phyloP scores from a whole-genome alignment of 2,797 vertebrate species.

The Pelodytes ibericus region DNA sequence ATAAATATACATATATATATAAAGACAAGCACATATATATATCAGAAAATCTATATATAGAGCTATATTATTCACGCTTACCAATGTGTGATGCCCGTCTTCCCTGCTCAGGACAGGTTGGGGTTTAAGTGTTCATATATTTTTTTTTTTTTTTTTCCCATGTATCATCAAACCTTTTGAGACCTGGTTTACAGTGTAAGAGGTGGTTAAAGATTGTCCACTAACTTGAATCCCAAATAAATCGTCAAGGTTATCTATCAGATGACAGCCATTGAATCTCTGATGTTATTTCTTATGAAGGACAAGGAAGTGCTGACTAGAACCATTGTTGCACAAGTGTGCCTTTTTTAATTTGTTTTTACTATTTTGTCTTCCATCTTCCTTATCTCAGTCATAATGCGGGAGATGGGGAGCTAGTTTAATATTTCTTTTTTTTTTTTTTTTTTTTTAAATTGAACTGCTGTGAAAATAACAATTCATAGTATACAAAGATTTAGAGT shows the following conservation, averaged over 20 bases:
- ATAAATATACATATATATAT: conserved; percentile 21
- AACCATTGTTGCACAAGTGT: neutral
- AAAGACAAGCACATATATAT: conserved; percentile 31
- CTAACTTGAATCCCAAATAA: neutral
- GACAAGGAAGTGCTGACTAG: neutral
- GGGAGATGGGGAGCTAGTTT: too few relatives aligned
- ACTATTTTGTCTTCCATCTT: too few relatives aligned
- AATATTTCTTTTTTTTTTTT: too few relatives aligned
- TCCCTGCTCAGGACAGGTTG: conserved; percentile 1
- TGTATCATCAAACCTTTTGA: neutral
- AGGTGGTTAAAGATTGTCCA: neutral
- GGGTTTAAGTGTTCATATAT: conserved; percentile 5
- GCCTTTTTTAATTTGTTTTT: neutral
- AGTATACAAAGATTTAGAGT: too few relatives aligned
- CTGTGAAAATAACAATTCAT: too few relatives aligned
- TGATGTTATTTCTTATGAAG: neutral
- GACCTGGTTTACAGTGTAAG: conserved; percentile 20
- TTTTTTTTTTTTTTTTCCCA: too few relatives aligned
- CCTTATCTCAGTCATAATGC: too few relatives aligned
- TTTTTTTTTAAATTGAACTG: too few relatives aligned
- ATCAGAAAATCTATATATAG: conserved; percentile 53
- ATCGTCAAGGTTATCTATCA: neutral
- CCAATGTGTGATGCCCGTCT: conserved; percentile 26
- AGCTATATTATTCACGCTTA: conserved; percentile 40
- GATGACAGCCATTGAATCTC: neutral